Base-by-base conservation (phyloP, 2,113 vertebrate genomes). In the Pygoscelis adeliae region DNA sequence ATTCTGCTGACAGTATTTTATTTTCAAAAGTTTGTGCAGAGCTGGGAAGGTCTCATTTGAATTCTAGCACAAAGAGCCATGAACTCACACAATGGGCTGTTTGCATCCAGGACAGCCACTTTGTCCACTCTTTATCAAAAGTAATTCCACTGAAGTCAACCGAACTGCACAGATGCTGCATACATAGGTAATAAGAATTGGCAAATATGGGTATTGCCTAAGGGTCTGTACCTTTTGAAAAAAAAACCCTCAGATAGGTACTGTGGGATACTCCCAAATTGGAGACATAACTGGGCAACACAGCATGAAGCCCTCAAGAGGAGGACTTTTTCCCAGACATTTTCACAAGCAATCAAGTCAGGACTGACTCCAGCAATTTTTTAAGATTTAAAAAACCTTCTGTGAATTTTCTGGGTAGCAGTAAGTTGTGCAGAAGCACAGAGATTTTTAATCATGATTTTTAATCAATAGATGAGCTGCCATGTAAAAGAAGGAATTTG, bases 251-350 rank as follows among this genome's bases (percentile, higher is more conserved):
- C 38, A 32, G 38, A 16, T 3, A 50, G 44, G 11, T 81, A 46
- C 22, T 4, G 3, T 38, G 26, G 38, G 14, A 15, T 47, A 1
- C n/a, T 81, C 17, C 56, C 13, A 69, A 47, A 34, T 0, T 38
- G 27, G 27, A 52, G 38, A 81, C 8, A 11, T 62, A 76, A 77
- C 22, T 34, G 47, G 47, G 38, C 17, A 79, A 59, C 5, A 49
- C 25, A 44, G 22, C 14, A 73, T 0, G 0, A 62, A 71, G 15
- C 14, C 36, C 46, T 34, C 53, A 44, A 46, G 6, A 65, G 30
- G 18, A 79, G 27, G 18, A 30, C 7, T 52, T 65, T 67, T 89
- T 11, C 23, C 42, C 9, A 84, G 42, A 44, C 5, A 18, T 46
- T 81, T 89, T 87, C 38, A 50, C 15, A 79, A 72, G 21, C 36